Evolutionary conservation across 2,797 vertebrate species (phyloP).

Genomic region (Chelon auratus): DNA sequence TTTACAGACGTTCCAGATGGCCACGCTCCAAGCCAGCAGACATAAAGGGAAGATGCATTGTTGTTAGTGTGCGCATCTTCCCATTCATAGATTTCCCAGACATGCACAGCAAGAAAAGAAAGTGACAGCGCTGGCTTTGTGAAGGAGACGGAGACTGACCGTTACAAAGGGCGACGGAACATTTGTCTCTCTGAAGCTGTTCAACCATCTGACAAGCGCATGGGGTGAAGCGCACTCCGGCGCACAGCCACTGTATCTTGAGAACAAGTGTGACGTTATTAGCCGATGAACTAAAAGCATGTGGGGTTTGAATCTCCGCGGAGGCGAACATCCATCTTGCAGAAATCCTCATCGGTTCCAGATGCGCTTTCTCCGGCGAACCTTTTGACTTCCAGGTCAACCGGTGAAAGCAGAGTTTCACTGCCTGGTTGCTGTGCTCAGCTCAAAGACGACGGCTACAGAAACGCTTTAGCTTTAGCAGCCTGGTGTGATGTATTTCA

Average conservation of each 20-base stretch:
- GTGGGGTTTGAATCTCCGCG: neutral
- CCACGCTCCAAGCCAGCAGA: too few relatives aligned
- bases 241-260: neutral
- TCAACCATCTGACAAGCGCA: neutral
- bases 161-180: too few relatives aligned
- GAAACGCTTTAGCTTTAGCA: slow-evolving; percentile 1
- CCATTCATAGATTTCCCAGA: neutral
- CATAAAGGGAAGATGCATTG: too few relatives aligned
- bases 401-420: slow-evolving; percentile 9
- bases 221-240: neutral
- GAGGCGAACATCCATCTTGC: neutral
- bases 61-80: neutral
- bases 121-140: neutral
- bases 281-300: slow-evolving; percentile 5
- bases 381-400: slow-evolving; percentile 3
- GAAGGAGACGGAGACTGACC: neutral
- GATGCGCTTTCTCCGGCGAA: slow-evolving; percentile 8
- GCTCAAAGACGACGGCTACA: neutral
- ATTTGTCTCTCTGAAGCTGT: neutral
- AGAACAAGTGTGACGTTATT: slow-evolving; percentile 7
- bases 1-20: too few relatives aligned
- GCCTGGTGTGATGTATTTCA: neutral
- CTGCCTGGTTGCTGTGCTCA: slow-evolving; percentile 1
- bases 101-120: too few relatives aligned
- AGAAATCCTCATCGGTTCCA: slow-evolving; percentile 18